Base-by-base conservation (phyloP, 2,797 vertebrate species). In the Phaenicophaeus curvirostris region DNA sequence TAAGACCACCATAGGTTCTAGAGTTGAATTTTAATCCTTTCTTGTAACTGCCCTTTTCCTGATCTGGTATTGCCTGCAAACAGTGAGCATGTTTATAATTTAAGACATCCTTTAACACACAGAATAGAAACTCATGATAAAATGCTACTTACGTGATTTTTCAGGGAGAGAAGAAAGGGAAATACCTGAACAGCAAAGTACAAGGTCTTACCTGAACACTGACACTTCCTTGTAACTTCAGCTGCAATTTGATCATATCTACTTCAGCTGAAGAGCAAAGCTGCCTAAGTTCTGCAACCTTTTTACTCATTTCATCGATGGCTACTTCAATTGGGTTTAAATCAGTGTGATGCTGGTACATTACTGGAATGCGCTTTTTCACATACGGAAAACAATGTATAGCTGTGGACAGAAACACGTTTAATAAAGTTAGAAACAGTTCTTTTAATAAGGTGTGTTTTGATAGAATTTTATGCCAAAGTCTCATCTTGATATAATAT, bases 301-400 rank as follows among this genome's bases (percentile, higher is more conserved):
- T 99, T 95, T 98, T 97, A 39, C 99, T 99, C 99, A 99, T 99
- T 97, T 99, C 99, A 10, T 99, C 99, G 37, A 99, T 99, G 94
- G 99, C 99, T 83, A 99, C 99, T 96, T 99, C 99, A 28, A 99
- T 99, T 82, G 99, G 99, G 96, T 99, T 99, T 94, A 99, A 98
- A 97, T 99, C 99, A 0, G 98, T 99, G 91, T 99, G 99, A 95
- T 99, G 99, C 74, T 99, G 99, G 97, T 99, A 99, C 99, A 99
- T 99, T 53, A 99, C 98, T 0, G 99, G 98, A 57, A 99, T 99
- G 33, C 99, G 98, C 96, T 99, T 99, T 97, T 99, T 99, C 91
- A 99, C 99, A 0, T 99, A 99, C 0, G 99, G 99, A 95, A 99
- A 99, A 85, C 99, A 99, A 92, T 99, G 99, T 65, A 99, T 99